Conservation (phyloP, 2,797 vertebrate genomes). For the Rhadinocentrus ornatus region DNA sequence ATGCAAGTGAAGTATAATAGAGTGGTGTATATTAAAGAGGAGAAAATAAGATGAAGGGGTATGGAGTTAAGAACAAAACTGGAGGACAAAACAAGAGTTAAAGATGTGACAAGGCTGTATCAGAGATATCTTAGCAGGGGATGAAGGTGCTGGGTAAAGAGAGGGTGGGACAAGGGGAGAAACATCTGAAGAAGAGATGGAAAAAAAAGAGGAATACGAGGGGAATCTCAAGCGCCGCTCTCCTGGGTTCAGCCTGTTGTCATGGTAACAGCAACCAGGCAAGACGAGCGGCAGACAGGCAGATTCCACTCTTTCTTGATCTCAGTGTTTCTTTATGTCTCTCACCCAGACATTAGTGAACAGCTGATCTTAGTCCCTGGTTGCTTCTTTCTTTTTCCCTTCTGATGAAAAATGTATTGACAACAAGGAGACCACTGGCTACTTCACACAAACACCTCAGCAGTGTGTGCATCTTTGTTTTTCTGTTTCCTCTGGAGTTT, state of each 20-base stretch:
- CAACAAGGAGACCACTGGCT: slow-evolving; percentile 16
- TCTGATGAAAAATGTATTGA: slow-evolving; percentile 37
- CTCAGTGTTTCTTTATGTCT: slow-evolving; percentile 33
- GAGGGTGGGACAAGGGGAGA: slow-evolving; percentile 34
- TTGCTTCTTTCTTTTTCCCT: slow-evolving; percentile 30
- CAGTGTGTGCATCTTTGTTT: not conserved
- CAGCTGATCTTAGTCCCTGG: slow-evolving; percentile 48
- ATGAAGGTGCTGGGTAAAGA: not conserved
- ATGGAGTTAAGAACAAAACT: slow-evolving; percentile 9
- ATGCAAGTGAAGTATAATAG: not conserved
- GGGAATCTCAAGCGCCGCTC: slow-evolving; percentile 63
- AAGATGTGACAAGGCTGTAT: slow-evolving; percentile 4
- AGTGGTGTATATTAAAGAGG: not conserved
- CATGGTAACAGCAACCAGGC: slow-evolving; percentile 83
- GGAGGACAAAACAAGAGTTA: not conserved
- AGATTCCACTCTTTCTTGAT: slow-evolving; percentile 37
- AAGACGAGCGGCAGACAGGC: slow-evolving; percentile 60
- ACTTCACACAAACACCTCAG: slow-evolving; percentile 6
- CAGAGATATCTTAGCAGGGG: slow-evolving; percentile 2
- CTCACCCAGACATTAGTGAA: slow-evolving; percentile 51
- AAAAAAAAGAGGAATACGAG: slow-evolving; percentile 34
- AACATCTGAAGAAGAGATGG: slow-evolving; percentile 3
- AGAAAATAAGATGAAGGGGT: not conserved
- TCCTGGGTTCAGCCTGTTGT: slow-evolving; percentile 67
- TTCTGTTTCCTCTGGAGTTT: slow-evolving; percentile 14